These are phyloP conservation scores for Phengaris arion DNA, from an alignment of 2,888 invertebrate genomes.

Conservation along the genomic window DNA sequence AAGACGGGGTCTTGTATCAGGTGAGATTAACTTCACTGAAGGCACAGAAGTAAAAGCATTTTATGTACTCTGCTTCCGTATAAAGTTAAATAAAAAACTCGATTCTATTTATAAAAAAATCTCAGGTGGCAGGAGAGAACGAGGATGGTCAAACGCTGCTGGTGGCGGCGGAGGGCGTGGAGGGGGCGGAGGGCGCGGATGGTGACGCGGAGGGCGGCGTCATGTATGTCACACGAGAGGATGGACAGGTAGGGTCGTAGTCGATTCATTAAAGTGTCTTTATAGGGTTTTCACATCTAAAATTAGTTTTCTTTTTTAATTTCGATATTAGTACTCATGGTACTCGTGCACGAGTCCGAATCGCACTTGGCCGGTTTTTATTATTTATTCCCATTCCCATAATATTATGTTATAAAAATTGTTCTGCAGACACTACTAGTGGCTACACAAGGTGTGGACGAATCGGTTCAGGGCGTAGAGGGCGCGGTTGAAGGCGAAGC, in stretches of 20 bases:
- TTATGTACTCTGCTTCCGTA: too few species aligned
- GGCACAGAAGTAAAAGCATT: too few species aligned
- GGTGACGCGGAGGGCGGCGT: conserved; percentile 86
- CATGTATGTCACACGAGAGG: conserved; percentile 72
- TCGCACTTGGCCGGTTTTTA: not conserved
- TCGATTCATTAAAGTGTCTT: too few species aligned
- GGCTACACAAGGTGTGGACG: conserved; percentile 84
- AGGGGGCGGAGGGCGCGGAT: conserved; percentile 85
- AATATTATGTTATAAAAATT: not conserved
- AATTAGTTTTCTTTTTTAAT: too few species aligned
- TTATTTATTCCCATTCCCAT: not conserved
- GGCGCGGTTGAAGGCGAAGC: conserved; percentile 84
- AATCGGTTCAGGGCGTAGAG: conserved; percentile 82
- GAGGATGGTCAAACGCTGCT: conserved; percentile 87
- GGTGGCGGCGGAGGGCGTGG: conserved; percentile 85
- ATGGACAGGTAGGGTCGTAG: conserved; percentile 60
- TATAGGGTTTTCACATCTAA: too few species aligned
- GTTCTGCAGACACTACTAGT: conserved; percentile 82
- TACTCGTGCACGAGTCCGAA: not conserved
- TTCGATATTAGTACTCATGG: too few species aligned
- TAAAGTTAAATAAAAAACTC: not conserved
- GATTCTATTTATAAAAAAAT: conserved; percentile 9
- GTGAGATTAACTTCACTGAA: conserved; percentile 48
- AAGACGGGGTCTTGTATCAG: conserved; percentile 90
- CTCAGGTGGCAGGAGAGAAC: conserved; percentile 87